Evolutionary conservation across 2,888 invertebrate species (phyloP).

Genomic region (Tanypteryx hageni): DNA sequence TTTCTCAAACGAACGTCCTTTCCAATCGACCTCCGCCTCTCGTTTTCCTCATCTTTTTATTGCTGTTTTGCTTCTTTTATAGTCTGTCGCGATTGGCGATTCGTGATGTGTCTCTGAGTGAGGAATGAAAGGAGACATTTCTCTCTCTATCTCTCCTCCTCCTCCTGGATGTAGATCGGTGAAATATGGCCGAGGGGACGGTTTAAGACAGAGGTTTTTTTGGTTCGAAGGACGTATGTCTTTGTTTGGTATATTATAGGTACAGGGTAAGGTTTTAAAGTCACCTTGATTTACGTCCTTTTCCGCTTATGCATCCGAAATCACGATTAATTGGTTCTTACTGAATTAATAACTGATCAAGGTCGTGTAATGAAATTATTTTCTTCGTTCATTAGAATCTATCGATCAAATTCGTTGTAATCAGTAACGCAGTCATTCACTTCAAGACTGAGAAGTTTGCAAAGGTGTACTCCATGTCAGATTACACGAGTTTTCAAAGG

Average conservation of each 20-base stretch:
- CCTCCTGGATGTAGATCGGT: neutral
- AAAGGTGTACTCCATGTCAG: too few relatives aligned
- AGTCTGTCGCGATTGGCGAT: neutral
- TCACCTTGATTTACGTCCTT: too few relatives aligned
- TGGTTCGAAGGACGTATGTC: neutral
- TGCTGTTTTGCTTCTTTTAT: neutral
- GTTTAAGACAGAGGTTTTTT: neutral
- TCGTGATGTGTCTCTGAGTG: neutral
- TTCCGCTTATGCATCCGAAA: too few relatives aligned
- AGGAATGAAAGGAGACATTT: neutral
- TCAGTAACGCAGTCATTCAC: too few relatives aligned
- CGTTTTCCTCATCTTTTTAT: neutral
- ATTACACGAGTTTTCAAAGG: too few relatives aligned
- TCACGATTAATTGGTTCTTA: too few relatives aligned
- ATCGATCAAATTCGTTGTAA: too few relatives aligned
- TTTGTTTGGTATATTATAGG: neutral
- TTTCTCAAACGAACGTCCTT: conserved; percentile 12
- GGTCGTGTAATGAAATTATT: too few relatives aligned
- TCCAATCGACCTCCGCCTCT: conserved; percentile 25
- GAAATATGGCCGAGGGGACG: neutral
- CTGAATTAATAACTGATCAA: too few relatives aligned
- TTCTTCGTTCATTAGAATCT: too few relatives aligned
- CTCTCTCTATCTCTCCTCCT: neutral
- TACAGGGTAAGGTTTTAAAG: too few relatives aligned
- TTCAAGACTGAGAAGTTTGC: too few relatives aligned